These are phyloP conservation scores for Ridgeia piscesae DNA, from an alignment of 1,140 invertebrate genomes.

Conservation along the genomic window DNA sequence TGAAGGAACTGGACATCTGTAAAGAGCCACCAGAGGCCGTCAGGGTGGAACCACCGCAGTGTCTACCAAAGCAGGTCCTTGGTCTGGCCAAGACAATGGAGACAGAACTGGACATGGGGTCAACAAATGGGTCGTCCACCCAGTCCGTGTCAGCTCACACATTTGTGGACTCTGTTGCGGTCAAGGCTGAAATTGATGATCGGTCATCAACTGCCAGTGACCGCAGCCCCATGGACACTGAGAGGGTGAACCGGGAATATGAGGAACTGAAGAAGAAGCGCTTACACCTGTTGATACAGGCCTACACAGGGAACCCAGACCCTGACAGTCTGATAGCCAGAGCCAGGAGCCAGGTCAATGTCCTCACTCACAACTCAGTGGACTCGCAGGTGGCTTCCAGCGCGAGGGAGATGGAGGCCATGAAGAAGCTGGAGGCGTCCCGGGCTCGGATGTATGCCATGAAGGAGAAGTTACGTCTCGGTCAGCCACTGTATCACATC, in stretches of 20 bases:
- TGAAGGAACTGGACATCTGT: not conserved
- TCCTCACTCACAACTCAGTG: not conserved
- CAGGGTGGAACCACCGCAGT: not conserved
- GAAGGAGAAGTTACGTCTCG: not conserved
- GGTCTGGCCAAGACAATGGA: not conserved
- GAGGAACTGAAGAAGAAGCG: constrained; percentile 12
- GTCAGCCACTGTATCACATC: not conserved
- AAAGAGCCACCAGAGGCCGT: not conserved
- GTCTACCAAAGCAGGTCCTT: not conserved
- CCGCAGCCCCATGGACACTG: not conserved
- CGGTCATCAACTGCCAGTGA: not conserved
- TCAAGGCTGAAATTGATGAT: not conserved
- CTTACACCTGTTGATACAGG: not conserved
- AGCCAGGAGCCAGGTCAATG: not conserved
- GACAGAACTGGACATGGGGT: not conserved
- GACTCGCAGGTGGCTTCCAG: not conserved
- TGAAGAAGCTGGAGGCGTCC: not conserved
- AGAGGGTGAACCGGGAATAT: constrained; percentile 1
- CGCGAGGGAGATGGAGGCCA: not conserved
- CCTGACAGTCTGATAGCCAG: not conserved
- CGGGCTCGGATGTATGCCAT: not conserved
- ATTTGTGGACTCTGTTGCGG: not conserved
- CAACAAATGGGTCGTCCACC: not conserved
- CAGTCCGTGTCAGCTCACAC: not conserved
- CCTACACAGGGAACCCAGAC: constrained; percentile 9